A percentile compares a stretch with the other conserved stretches of the same genome.
Evolutionary conservation across 2,797 vertebrate genomes (phyloP).

Genomic region (Mycteria americana): DNA sequence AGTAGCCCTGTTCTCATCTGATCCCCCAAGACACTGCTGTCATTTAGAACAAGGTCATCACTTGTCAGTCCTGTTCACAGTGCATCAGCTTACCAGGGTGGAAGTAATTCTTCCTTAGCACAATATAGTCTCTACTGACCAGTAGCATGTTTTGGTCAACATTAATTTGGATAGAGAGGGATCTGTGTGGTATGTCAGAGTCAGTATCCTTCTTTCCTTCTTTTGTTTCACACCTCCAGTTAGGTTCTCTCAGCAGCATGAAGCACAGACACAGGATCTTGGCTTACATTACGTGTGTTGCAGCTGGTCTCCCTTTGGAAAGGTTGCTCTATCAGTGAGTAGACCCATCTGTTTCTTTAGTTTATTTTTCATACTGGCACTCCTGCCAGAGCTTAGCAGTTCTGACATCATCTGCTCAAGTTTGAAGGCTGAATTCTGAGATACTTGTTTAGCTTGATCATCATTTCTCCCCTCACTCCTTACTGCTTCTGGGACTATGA

Average conservation of each 20-base stretch:
- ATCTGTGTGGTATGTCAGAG: not conserved
- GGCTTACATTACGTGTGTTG: not conserved
- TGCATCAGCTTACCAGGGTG: not conserved
- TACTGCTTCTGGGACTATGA: not conserved
- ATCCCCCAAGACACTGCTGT: not conserved
- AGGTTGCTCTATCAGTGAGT: not conserved
- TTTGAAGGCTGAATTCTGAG: not conserved
- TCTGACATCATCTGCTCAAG: not conserved
- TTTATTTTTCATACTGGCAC: not conserved
- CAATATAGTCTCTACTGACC: not conserved
- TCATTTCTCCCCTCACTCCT: not conserved
- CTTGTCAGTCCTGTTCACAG: not conserved
- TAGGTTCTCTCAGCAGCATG: not conserved
- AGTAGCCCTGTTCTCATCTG: not conserved
- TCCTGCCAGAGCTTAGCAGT: not conserved
- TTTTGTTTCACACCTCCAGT: not conserved
- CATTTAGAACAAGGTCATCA: not conserved
- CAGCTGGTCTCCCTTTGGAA: not conserved
- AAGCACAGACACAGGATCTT: not conserved
- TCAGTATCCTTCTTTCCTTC: not conserved
- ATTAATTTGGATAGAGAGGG: not conserved
- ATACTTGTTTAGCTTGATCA: not conserved
- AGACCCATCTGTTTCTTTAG: not conserved
- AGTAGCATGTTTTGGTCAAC: not conserved
- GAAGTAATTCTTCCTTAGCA: not conserved